Base-by-base conservation (phyloP, 2,888 invertebrate genomes). In the Isoperla grammatica region DNA sequence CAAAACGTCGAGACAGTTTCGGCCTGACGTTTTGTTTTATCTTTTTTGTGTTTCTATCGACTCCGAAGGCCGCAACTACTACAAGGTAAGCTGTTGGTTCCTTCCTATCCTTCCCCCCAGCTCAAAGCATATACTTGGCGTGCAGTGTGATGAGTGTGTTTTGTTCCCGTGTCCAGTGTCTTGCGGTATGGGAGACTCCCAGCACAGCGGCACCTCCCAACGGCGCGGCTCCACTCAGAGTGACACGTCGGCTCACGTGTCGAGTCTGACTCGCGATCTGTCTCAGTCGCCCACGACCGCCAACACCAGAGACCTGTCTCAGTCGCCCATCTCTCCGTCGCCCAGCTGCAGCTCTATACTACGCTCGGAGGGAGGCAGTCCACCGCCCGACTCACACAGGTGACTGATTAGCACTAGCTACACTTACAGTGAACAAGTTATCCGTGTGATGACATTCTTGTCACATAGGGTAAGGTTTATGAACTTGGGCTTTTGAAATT, bases 231-330 rank as follows among this genome's bases (percentile, higher is more conserved):
- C 81, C 11, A 80, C 79, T 13, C 74, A 78, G 66, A 83, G 83
- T 48, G 84, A 85, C 67, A 82, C 83, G 15, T 82, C 83, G 67
- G 82, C 81, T 56, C 71, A 82, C 65, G 79, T 82, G 22, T 81
- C 82, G 71, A 83, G 82, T 64, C 71, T 84, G 40, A 81, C 83
- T 1, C 75, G 81, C 66, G 85, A 85, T 72, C 74, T 81, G 56
- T 82, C 81, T 35, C 81, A 82, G 66, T 81, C 82, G 2, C 79
- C 79, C 8, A 74, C 71, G 58, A 73, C 71, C 69, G 70, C 79
- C 71, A 68, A 67, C 35, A 76, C 77, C 2, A 74, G 77, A 59
- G 81, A 81, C 68, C 68, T 76, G n/a, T 79, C 81, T 5, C 79
- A 81, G 1, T 79, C 78, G 68, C 29, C 29, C 29, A 29, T 29